Percentiles rank a stretch among this genome's conserved stretches.
These are phyloP conservation scores for Mercenaria mercenaria DNA, from an alignment of 1,140 invertebrate species.

Conservation along the genomic window DNA sequence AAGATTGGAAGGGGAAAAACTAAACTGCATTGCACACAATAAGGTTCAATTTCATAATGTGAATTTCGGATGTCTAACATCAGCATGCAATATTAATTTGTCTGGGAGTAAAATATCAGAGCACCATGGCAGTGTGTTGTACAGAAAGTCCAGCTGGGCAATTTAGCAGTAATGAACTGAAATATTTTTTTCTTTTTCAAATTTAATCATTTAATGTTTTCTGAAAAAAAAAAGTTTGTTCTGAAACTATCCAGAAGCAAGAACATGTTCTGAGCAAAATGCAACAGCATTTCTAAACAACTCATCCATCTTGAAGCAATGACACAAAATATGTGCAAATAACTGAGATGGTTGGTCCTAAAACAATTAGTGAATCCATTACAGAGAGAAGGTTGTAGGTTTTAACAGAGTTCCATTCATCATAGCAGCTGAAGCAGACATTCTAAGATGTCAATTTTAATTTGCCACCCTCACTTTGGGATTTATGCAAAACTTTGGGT, in stretches of 20 bases:
- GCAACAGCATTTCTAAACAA: background rate
- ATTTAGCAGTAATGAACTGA: too few relatives aligned
- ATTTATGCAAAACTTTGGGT: too few relatives aligned
- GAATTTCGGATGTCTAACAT: background rate
- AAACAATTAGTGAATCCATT: slow-evolving; percentile 12
- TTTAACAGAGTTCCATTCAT: background rate
- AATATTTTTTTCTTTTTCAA: too few relatives aligned
- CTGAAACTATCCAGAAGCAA: background rate
- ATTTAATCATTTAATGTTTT: too few relatives aligned
- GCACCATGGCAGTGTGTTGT: too few relatives aligned
- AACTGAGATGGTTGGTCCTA: background rate
- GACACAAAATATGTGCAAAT: slow-evolving; percentile 5
- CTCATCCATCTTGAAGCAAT: slow-evolving; percentile 13
- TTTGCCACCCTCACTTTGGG: background rate
- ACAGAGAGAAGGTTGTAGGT: background rate
- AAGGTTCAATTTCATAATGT: background rate
- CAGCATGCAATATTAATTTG: background rate
- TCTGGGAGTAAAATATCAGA: background rate
- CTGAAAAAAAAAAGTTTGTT: too few relatives aligned
- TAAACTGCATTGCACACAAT: background rate
- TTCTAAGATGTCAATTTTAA: background rate
- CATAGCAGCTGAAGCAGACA: background rate
- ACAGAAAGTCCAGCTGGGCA: too few relatives aligned
- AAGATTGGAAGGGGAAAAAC: background rate
- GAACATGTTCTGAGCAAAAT: background rate